Evolutionary conservation across 64 coral and sea anemone genomes (phyloP), one percentile per base, ranked within the genome.

Genomic region (Catalaphyllia jardinei): DNA sequence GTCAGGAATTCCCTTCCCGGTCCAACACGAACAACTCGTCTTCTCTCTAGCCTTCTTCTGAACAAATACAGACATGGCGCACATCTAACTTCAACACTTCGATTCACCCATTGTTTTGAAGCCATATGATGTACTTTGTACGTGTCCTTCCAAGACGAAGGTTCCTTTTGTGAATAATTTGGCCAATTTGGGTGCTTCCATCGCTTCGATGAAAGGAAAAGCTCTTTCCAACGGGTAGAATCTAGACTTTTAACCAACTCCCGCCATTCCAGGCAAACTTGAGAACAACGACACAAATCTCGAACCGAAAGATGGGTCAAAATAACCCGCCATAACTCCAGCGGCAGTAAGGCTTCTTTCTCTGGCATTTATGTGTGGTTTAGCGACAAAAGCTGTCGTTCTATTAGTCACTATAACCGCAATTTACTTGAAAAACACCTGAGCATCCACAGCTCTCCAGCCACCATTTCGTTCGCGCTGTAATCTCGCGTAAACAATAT

Each of bases 101-200:
- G 91, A 52, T 95, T 95, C 22, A 99, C 79, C 97, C 97, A 99
- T 67, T 99, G 90, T 76, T 93, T 95, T 55, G 97, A 95, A 69
- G 97, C 94, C 72, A 99, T 77, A 86, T 95, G 79, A 69, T 95
- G 94, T 3, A 75, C 77, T 35, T 99, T 99, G 62, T 99, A 99
- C 33, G 88, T 95, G 29, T 93, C 90, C 82, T 99, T 95, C 97
- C 97, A 99, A 22, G 97, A 99, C 19, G 78, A 87, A 6, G 97
- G 97, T 29, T 99, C 97, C 35, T 95, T 92, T 55, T 95, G 73
- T 18, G 94, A 86, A 49, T 78, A 91, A 59, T 95, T 99, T 50
- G 97, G 97, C 97, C 97, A 99, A 50, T 95, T 95, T 24, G 97
- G 97, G 88, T 99, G 94, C 74, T 91, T 93, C 97, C 97, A 99